Base-by-base conservation (phyloP, 2,888 invertebrate species). In the Leptinotarsa tumamoca region DNA sequence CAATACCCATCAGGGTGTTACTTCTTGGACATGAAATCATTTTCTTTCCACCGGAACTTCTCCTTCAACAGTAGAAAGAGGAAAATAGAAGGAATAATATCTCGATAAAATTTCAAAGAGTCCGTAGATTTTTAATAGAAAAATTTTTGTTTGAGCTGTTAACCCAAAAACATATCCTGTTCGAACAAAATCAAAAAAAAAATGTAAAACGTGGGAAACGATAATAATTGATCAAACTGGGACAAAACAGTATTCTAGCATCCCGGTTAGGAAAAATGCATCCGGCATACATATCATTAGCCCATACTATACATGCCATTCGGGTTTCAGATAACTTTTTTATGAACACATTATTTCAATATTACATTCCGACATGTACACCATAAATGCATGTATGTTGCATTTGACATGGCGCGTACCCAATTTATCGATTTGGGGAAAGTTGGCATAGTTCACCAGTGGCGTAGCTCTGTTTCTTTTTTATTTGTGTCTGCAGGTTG, bases 321-420 rank as follows among this genome's bases (percentile, higher is more conserved):
- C 51, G 7, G 68, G 17, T 68, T 54, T 18, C 69, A 54, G 69
- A 69, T 69, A 69, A 56, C 56, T 54, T 56, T 69, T 69, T 69
- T 33, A 56, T 69, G 18, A 69, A 69, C 56, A 33, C 69, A 69
- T 68, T 54, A 68, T 27, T 56, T 69, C 43, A 56, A 49, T 56
- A 56, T 69, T 18, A 69, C 56, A 56, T 43, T 69, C 54, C 69
- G 49, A 68, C 68, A 54, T 56, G 56, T 69, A 49, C 69, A 56
- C 13, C 7, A 17, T 68, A 27, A 27, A 54, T 68, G 21, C 33
- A 18, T 56, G n/a, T 51, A 69, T 21, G 33, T 43, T 69, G 56
- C 56, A 69, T 56, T 69, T 56, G 54, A 69, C 56, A 69, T 54
- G 33, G 33, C 54, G 21, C 56, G 43, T 23, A 69, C 27, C 43